A percentile compares a stretch with the other conserved stretches of the same genome.
Evolutionary conservation across 1,140 invertebrate genomes (phyloP).

Genomic region (Radopholus similis): DNA sequence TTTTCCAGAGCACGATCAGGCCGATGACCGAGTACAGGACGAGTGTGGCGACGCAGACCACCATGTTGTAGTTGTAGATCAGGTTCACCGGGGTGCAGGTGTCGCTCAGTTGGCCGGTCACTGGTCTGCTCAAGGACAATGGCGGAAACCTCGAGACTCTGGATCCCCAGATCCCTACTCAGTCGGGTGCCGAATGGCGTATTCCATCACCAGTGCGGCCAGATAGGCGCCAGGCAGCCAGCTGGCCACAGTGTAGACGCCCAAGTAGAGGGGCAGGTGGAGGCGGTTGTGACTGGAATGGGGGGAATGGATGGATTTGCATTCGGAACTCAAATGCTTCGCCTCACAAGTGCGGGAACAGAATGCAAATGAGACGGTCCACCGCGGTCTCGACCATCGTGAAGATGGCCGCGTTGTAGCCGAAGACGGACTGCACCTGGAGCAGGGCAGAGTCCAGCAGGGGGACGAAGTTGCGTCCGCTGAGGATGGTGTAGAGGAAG

Average conservation of each 20-base stretch:
- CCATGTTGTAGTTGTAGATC: constrained; percentile 9
- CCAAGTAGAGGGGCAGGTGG: constrained; percentile 6
- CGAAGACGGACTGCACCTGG: constrained; percentile 21
- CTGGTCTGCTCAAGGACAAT: neutral
- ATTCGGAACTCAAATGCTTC: neutral
- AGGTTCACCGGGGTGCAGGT: constrained; percentile 11
- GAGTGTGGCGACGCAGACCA: constrained; percentile 3
- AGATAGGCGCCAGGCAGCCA: constrained; percentile 7
- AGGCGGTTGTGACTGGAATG: neutral
- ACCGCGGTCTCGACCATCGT: constrained; percentile 13
- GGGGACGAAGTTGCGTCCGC: constrained; percentile 17
- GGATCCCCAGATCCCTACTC: too few relatives aligned
- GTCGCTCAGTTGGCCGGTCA: constrained; percentile 19
- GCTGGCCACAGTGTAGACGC: neutral
- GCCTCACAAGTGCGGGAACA: constrained; percentile 2
- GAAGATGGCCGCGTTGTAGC: constrained; percentile 9
- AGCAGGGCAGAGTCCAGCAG: neutral
- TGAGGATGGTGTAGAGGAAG: constrained; percentile 11
- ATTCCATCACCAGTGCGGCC: neutral
- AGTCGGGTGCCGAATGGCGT: neutral
- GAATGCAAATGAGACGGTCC: constrained; percentile 2
- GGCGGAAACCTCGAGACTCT: neutral
- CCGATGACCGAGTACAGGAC: neutral
- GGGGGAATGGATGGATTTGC: neutral
- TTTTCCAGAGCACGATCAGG: neutral